Evolutionary conservation across 2,113 vertebrate genomes (phyloP).

Genomic region (Rostratula benghalensis): DNA sequence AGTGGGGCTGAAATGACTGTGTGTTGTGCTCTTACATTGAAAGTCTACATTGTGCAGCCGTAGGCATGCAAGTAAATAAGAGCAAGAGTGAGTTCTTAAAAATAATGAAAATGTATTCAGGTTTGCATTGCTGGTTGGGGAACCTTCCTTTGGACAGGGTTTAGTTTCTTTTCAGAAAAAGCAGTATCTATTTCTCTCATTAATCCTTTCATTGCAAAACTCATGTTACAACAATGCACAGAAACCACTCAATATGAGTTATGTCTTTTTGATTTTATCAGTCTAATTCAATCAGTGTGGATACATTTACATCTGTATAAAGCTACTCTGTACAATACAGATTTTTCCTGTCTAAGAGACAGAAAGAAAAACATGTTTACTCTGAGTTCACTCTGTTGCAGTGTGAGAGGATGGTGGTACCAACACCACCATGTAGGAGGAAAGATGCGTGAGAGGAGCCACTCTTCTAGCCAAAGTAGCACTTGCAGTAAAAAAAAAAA

Average conservation of each 20-base stretch:
- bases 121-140: background rate
- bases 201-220: constrained; percentile 39
- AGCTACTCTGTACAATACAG: background rate
- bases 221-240: constrained; percentile 15
- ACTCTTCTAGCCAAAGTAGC: background rate
- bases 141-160: background rate
- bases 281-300: constrained; percentile 21
- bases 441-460: background rate
- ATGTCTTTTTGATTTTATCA: constrained; percentile 35
- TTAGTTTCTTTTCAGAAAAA: constrained; percentile 31
- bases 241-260: background rate
- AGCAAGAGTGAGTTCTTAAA: background rate
- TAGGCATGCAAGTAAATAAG: background rate
- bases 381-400: background rate
- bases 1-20: background rate
- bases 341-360: background rate
- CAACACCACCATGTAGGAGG: background rate
- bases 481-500: background rate
- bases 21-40: background rate
- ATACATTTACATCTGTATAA: background rate
- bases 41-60: background rate
- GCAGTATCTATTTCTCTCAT: background rate
- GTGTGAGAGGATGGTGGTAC: background rate
- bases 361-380: background rate
- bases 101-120: background rate